Conservation (phyloP, 1,140 invertebrate genomes). For the Bombus turneri region DNA sequence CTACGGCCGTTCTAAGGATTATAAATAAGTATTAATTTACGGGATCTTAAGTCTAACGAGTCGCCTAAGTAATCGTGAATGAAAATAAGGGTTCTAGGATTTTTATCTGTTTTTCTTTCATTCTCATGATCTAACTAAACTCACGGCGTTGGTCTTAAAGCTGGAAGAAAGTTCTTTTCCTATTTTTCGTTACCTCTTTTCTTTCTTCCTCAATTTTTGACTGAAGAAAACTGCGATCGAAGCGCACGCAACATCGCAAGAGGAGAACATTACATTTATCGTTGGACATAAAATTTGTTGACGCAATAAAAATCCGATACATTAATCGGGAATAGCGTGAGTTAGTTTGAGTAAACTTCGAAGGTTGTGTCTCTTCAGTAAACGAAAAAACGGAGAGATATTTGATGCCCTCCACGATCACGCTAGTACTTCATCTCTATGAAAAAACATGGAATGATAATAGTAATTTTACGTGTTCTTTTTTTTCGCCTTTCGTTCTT, state of each 20-base stretch:
- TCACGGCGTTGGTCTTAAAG: conserved; percentile 35
- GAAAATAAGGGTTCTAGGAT: conserved; percentile 71
- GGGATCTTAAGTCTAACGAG: conserved; percentile 76
- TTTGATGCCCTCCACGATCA: conserved; percentile 34
- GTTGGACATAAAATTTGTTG: not conserved
- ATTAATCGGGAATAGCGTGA: not conserved
- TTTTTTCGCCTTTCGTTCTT: conserved; percentile 1
- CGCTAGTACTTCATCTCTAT: conserved; percentile 69
- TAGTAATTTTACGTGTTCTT: conserved; percentile 61
- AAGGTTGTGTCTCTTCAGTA: not conserved
- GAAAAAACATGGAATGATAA: conserved; percentile 80
- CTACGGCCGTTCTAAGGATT: conserved; percentile 78
- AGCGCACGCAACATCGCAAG: not conserved
- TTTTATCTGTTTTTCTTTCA: conserved; percentile 4
- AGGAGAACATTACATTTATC: not conserved
- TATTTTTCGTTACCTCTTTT: not conserved
- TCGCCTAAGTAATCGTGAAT: conserved; percentile 78
- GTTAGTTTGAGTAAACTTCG: not conserved
- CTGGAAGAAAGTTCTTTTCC: not conserved
- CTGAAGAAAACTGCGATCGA: not conserved
- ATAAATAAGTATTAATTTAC: conserved; percentile 81
- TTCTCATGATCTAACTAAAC: conserved; percentile 51
- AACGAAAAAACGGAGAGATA: conserved; percentile 11
- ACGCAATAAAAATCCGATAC: not conserved
- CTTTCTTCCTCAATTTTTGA: not conserved